Evolutionary conservation across 2,888 invertebrate species (phyloP), one percentile per base, ranked within the genome.

Genomic region (Ormyrus nitidulus): DNA sequence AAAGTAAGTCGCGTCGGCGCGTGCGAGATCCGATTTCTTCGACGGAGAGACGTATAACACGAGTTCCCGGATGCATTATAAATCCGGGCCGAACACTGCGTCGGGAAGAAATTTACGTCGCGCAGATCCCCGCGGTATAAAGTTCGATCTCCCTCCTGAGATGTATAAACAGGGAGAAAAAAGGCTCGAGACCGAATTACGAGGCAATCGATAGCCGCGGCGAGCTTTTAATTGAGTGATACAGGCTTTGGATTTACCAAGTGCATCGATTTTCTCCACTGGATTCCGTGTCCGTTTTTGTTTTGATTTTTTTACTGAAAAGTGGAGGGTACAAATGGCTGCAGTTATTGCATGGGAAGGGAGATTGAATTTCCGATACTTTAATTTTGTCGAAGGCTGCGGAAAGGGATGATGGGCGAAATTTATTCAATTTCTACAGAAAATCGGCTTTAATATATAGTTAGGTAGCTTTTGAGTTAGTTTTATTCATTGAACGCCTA

Each of bases 351-450:
- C n/a, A 8, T 44, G 7, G 11, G 9, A 2, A 19, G 10, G 7
- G n/a, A 34, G 48, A 64, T 77, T 64, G 49, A 62, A 58, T 77
- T 77, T 70, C 56, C 62, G 46, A 70, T 77, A 77, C 58, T 64
- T 64, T 64, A 70, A 71, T 59, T 77, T 58, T 64, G 9, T 51
- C 49, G 10, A n/a, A 5, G 11, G 8, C 19, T 0, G 4, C 9
- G 3, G 70, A 44, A n/a, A 64, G n/a, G 64, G 53, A 69, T 19
- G 19, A 19, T 61, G 46, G 62, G 8, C 44, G 11, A 49, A 58
- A 58, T 51, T 49, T 58, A 74, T 74, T 51, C 19, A 58, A n/a
- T 13, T 59, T 51, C 7, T 19, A 49, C 9, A 58, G 7, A n/a
- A 48, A 19, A 19, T 19, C 19, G 19, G 19, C 19, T 19, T 19